Conservation (phyloP, 2,888 invertebrate species). For the Lycia hirtaria region DNA sequence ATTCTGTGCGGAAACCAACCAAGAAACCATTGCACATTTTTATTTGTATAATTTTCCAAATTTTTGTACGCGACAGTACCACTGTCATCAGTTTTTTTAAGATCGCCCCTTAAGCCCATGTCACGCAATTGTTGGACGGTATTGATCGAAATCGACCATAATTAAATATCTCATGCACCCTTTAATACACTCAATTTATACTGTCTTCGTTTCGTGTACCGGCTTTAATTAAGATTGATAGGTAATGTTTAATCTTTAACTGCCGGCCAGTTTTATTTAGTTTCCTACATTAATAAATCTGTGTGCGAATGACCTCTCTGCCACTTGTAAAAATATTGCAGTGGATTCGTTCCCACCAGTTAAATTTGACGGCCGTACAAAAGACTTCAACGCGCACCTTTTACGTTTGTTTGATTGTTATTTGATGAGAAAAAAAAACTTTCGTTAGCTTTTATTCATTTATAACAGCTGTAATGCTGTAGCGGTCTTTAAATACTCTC, state of each 20-base stretch:
- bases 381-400: conserved; percentile 73
- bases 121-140: conserved; percentile 72
- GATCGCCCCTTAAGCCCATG: conserved; percentile 66
- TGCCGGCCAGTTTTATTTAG: conserved; percentile 43
- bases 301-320: conserved; percentile 55
- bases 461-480: conserved; percentile 12
- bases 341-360: conserved; percentile 47
- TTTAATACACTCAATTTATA: conserved; percentile 80
- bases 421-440: conserved; percentile 22
- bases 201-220: conserved; percentile 59
- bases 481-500: conserved; percentile 23
- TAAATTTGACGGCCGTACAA: conserved; percentile 60
- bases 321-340: conserved; percentile 22
- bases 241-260: conserved; percentile 62
- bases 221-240: conserved; percentile 82
- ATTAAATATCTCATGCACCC: conserved; percentile 80
- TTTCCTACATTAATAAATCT: conserved; percentile 47
- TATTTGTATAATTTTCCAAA: conserved; percentile 4
- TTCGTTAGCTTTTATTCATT: conserved; percentile 22
- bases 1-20: background rate
- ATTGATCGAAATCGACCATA: conserved; percentile 76
- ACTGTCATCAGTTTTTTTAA: conserved; percentile 53
- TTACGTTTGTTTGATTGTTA: conserved; percentile 29
- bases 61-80: conserved; percentile 50
- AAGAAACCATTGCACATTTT: background rate